Percentiles rank a stretch among this genome's conserved stretches.
phyloP scores from a whole-genome alignment of 2,888 invertebrate species.

The Rhaphigaster nebulosa region DNA sequence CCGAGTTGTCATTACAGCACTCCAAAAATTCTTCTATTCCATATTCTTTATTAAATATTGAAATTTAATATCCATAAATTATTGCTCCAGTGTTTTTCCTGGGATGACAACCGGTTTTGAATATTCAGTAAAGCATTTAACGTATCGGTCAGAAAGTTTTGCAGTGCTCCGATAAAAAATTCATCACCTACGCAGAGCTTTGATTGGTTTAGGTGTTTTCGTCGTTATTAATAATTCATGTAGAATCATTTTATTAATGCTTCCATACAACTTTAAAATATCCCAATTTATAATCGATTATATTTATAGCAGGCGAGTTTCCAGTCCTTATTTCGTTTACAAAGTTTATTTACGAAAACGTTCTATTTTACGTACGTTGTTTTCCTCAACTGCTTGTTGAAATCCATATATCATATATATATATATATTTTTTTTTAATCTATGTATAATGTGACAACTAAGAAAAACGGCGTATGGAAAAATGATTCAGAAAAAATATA shows the following conservation, averaged over 20 bases:
- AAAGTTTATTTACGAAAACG: not conserved
- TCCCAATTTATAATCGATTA: not conserved
- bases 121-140: not conserved
- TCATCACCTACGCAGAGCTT: not conserved
- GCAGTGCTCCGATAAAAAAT: not conserved
- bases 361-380: too few species aligned
- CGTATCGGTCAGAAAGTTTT: not conserved
- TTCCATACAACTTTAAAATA: not conserved
- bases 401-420: too few species aligned
- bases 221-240: not conserved
- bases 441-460: too few species aligned
- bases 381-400: too few species aligned
- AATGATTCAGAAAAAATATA: too few species aligned
- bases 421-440: too few species aligned
- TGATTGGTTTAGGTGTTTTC: not conserved
- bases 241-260: not conserved
- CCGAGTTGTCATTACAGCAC: not conserved
- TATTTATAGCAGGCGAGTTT: too few species aligned
- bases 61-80: not conserved
- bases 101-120: not conserved
- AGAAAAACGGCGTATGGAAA: too few species aligned
- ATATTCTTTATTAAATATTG: not conserved
- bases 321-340: too few species aligned
- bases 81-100: not conserved
- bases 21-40: not conserved